Evolutionary conservation across 2,888 invertebrate genomes (phyloP), one percentile per base, ranked within the genome.

Genomic region (Cyclophora punctaria): DNA sequence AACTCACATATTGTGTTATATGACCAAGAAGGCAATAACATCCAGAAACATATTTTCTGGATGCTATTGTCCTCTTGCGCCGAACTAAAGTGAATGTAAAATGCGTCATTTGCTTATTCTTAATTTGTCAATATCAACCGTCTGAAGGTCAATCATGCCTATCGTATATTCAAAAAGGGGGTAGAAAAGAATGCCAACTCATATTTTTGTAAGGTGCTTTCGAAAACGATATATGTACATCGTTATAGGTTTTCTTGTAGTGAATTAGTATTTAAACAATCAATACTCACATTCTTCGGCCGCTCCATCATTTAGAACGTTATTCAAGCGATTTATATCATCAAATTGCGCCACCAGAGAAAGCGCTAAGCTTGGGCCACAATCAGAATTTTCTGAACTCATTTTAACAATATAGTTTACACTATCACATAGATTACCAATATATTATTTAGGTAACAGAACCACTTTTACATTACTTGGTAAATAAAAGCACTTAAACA

Each of bases 331-430:
- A 69, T 93, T 91, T 62, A 94, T 83, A 79, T 94, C 94, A 73
- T 94, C 94, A 73, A 92, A 93, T 65, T 91, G 91, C 20, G 93
- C 93, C 56, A 93, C 86, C 51, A 92, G 78, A 3, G 93, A 93
- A 48, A 93, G 80, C 50, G 80, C 69, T 41, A 84, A 70, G 59
- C 74, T 71, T 47, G 74, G 64, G 6, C 81, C 78, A n/a, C 71
- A 72, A 67, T 86, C 86, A 0, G 84, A 84, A 63, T 76, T 82
- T 60, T 80, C 84, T 43, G 86, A 65, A 78, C 80, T 84, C 88
- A 88, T 88, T 61, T 71, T 80, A 49, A 45, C 34, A 5, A 37
- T 37, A 5, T 37, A 37, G 5, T 5, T 20, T 37, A 37, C 37
- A 37, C 37, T 5, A 5, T 37, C 37, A 37, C 37, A 37, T 37